Evolutionary conservation across 2,888 invertebrate genomes (phyloP).

Genomic region (Drosophila meridiana): DNA sequence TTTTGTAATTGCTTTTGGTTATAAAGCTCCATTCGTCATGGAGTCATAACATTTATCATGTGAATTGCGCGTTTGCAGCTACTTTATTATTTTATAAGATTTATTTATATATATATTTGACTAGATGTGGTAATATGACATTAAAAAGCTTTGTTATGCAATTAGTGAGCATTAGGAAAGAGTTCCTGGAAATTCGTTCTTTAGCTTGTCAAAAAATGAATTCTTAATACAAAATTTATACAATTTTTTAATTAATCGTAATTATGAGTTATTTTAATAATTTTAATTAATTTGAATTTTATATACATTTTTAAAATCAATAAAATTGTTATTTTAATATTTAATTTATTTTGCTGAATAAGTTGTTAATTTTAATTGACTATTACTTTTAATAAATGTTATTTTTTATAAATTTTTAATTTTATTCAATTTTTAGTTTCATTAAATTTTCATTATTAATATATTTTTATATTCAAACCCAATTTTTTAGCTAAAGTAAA

Average conservation of each 20-base stretch:
- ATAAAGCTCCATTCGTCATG: slow-evolving; percentile 38
- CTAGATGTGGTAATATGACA: slow-evolving; percentile 24
- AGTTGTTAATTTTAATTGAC: background rate
- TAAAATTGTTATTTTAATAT: background rate
- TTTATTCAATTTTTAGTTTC: background rate
- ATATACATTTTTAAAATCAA: no score
- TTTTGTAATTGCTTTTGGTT: slow-evolving; percentile 52
- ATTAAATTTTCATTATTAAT: no score
- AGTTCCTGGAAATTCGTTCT: background rate
- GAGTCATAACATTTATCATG: slow-evolving; percentile 48
- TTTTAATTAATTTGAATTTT: no score
- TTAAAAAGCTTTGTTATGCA: slow-evolving; percentile 23
- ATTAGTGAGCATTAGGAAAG: background rate
- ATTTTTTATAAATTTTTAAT: background rate
- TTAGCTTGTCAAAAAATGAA: background rate
- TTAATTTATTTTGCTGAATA: no score
- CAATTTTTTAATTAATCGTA: background rate
- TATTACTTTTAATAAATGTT: background rate
- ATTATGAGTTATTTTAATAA: no score
- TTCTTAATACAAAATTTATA: background rate
- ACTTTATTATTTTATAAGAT: slow-evolving; percentile 37
- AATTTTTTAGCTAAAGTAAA: no score
- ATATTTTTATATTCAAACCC: no score
- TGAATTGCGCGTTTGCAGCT: slow-evolving; percentile 43
- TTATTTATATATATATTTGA: slow-evolving; percentile 17